Base-by-base conservation (phyloP, 2,113 vertebrate species). In the Probosciger aterrimus region DNA sequence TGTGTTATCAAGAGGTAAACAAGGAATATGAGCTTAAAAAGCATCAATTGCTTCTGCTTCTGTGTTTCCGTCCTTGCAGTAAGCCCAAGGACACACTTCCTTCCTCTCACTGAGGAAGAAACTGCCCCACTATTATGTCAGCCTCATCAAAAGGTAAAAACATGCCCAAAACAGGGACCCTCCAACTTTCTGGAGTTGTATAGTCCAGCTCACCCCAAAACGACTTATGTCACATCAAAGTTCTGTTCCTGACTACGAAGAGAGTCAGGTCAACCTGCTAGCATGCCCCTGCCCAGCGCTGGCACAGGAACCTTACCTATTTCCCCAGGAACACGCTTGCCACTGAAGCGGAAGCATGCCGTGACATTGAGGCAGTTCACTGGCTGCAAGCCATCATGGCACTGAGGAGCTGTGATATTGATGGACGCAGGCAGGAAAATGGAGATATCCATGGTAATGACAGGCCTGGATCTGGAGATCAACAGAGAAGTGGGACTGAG, bases 401-500 rank as follows among this genome's bases (percentile, higher is more conserved):
- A 99, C 97, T 99, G 98, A 16, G 99, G 99, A 30, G 98, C 98
- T 4, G 99, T 98, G 97, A 99, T 99, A 97, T 99, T 99, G 97
- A 99, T 99, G 93, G 99, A 99, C 4, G 64, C 33, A 0, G 99
- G 99, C 82, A 99, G 98, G 95, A 99, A 98, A 97, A 99, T 99
- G 94, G 98, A 95, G 55, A 98, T 95, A 7, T 99, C 98, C 98
- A 99, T 93, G 0, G 99, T 99, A 92, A 99, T 98, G 84, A 99
- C 98, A 11, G 99, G 99, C 69, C 98, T 98, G 3, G 99, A 98
- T 95, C 99, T 99, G 69, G 31, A 91, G 76, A 94, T 57, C 28
- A 71, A 89, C 44, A 94, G 65, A 90, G 49, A 94, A 93, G 27
- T 13, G 33, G 6, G 82, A 86, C 3, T 77, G 20, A 73, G 52